Evolutionary conservation across 2,797 vertebrate genomes (phyloP), one percentile per base, ranked within the genome.

Genomic region (Microtus agrestis): DNA sequence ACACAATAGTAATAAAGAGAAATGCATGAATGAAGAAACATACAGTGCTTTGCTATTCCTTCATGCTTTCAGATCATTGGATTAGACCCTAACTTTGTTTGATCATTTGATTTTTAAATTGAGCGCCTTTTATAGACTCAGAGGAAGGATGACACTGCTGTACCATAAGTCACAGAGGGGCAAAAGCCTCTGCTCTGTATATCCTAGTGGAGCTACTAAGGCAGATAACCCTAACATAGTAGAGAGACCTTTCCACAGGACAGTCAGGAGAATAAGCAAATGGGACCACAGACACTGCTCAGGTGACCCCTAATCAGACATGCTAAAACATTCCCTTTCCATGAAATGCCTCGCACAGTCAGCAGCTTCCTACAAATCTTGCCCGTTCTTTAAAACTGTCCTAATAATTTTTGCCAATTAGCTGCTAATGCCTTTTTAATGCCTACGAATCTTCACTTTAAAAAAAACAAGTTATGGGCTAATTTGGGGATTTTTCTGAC

Each of bases 361-460:
- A 54, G 19, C 59, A 77, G 40, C 51, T 92, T 88, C 77, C 79
- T 80, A 25, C 0, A 94, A 87, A 73, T 43, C 34, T 67, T 95
- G 19, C 31, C 51, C n/a, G 56, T 86, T 89, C 91, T 89, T 90
- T 86, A 85, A 46, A 21, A 21, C 34, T 67, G 19, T 61, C 74
- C 91, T 89, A 88, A 63, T 61, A 40, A 74, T 96, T 93, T 93
- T 93, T 43, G 40, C 51, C 93, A 94, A 54, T 91, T 95, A 94
- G 79, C 79, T 89, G 59, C 80, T 89, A 81, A 89, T 73, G 78
- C 74, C 77, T 71, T 71, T 96, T 92, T 91, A 77, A 87, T 48
- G 77, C 56, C 51, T 48, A 31, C 76, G 95, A 63, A 96, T 93
- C n/a, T 89, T 54, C 54, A 63, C 63, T 87, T 89, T 71, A 1